These are phyloP conservation scores for Mesocentrotus franciscanus DNA, from an alignment of 53 echinoderm and acorn worm species.

Conservation along the genomic window DNA sequence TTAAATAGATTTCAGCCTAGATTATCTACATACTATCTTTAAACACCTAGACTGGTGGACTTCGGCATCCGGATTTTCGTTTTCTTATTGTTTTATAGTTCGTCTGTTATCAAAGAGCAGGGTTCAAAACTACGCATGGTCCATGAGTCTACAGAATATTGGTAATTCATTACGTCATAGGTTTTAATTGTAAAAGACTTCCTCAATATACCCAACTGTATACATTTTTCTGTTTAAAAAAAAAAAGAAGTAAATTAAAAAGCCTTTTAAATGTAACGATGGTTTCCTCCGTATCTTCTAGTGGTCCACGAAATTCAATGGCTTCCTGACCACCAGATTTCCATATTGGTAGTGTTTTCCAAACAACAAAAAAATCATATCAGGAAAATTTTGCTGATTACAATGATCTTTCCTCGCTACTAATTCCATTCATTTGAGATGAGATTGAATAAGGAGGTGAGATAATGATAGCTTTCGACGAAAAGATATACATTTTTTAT, in stretches of 20 bases:
- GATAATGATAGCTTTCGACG: conserved; percentile 18
- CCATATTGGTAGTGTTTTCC: neutral
- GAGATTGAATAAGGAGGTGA: neutral
- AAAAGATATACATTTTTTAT: neutral
- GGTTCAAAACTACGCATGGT: neutral
- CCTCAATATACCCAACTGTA: neutral
- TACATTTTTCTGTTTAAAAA: neutral
- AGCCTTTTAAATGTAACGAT: too few species aligned
- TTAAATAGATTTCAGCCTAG: too few species aligned
- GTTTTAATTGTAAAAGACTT: neutral
- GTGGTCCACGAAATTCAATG: neutral
- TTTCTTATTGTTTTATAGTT: neutral
- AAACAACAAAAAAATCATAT: neutral
- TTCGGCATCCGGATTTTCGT: neutral
- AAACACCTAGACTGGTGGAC: neutral
- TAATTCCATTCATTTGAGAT: neutral
- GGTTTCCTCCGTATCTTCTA: too few species aligned
- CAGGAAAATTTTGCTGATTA: neutral
- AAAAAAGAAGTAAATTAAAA: too few species aligned
- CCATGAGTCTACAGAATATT: neutral
- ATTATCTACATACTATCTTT: neutral
- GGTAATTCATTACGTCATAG: neutral
- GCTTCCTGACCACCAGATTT: neutral
- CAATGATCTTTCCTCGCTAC: neutral
- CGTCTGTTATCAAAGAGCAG: neutral